phyloP scores from a whole-genome alignment of 2,113 vertebrate species.

The Hepsetus odoe region DNA sequence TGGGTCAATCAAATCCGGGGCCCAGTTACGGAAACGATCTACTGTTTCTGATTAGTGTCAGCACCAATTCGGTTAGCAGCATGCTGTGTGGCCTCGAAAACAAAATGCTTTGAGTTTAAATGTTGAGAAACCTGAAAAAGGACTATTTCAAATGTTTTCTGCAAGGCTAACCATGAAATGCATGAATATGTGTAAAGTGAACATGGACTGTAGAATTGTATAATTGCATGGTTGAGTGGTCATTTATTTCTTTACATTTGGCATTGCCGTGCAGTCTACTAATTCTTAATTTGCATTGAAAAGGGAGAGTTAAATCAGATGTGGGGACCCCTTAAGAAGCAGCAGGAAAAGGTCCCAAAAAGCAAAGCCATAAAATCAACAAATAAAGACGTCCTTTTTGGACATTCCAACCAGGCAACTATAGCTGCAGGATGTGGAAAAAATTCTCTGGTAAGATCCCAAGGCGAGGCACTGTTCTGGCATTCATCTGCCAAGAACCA shows the following conservation, averaged over 20 bases:
- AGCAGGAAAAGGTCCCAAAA: constrained; percentile 71
- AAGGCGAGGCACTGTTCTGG: constrained; percentile 56
- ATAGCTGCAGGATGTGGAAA: constrained; percentile 71
- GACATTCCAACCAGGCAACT: constrained; percentile 69
- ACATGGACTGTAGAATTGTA: constrained; percentile 35
- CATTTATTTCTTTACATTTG: constrained; percentile 52
- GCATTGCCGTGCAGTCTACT: constrained; percentile 55
- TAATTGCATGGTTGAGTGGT: constrained; percentile 57
- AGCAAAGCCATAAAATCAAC: constrained; percentile 74
- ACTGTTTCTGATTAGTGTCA: constrained; percentile 4
- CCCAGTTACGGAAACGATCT: background rate
- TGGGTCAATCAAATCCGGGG: constrained; percentile 17
- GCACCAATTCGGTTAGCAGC: constrained; percentile 13
- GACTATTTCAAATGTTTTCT: constrained; percentile 26
- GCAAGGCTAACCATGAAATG: constrained; percentile 22
- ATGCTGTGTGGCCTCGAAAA: background rate
- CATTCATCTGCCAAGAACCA: constrained; percentile 52
- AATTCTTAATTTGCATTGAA: constrained; percentile 74
- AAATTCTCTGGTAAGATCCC: constrained; percentile 71
- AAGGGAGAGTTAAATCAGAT: constrained; percentile 74
- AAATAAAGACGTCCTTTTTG: constrained; percentile 72
- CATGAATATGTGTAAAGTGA: constrained; percentile 37
- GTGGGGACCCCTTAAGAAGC: constrained; percentile 72
- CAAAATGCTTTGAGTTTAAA: constrained; percentile 10
- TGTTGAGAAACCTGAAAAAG: constrained; percentile 28